Base-by-base conservation (phyloP, 2,888 invertebrate genomes). In the Coremacera marginata region DNA sequence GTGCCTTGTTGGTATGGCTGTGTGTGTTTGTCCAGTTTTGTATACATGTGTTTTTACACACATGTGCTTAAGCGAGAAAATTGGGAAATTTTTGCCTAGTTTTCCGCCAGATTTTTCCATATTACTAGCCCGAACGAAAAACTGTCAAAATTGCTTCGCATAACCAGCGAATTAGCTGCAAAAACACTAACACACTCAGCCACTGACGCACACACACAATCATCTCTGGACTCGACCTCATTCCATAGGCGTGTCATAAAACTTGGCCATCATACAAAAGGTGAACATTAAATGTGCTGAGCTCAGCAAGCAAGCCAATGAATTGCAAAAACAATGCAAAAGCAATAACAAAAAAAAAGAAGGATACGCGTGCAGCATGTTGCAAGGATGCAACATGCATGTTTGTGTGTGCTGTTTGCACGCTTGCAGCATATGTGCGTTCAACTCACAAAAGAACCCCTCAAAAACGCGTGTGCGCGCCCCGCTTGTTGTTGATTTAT, bases 1-100 rank as follows among this genome's bases (percentile, higher is more conserved):
- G 25, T 70, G 52, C n/a, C n/a, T n/a, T n/a, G n/a, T n/a, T n/a
- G n/a, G 68, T 49, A 44, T 68, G 22, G 1, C 2, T 44, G 5
- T 67, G 68, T 16, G 34, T 70, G 62, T 60, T 25, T 72, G n/a
- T n/a, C n/a, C n/a, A n/a, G 44, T 44, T 62, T 31, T 73, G 27
- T 44, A 14, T 44, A 44, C 44, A 44, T 44, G 44, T 44, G 44
- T 14, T 8, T 73, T 22, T n/a, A 44, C 49, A 19, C 19, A 49
- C 5, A 27, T 72, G 70, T 55, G 57, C 19, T 55, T 55, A n/a
- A 7, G 55, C 55, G 19, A 22, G 55, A 55, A 82, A 83, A 83
- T 84, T 84, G 76, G 81, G 79, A 82, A 82, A 80, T 79, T 79
- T 71, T 74, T 55, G 37, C 62, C 52, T 16, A 73, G 63, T 62